phyloP scores from a whole-genome alignment of 1,140 invertebrate species.

The Helicorthomorpha holstii region DNA sequence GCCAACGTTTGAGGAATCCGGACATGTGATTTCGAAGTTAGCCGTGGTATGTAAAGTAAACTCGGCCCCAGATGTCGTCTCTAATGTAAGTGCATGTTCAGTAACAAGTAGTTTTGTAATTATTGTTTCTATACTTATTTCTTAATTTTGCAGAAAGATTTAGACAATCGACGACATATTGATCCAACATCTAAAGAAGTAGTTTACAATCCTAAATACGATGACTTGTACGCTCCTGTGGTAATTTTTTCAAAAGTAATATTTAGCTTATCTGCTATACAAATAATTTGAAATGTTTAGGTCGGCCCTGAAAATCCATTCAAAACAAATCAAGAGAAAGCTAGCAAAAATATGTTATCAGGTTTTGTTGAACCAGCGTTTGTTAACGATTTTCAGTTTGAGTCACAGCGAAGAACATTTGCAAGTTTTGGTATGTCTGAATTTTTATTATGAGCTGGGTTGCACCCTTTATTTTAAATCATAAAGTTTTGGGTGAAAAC shows the following conservation, averaged over 20 bases:
- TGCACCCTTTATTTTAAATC: neutral
- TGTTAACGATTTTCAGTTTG: slow-evolving; percentile 95
- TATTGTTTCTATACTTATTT: neutral
- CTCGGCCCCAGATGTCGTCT: slow-evolving; percentile 58
- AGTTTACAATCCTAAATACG: slow-evolving; percentile 81
- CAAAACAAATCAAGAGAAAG: slow-evolving; percentile 69
- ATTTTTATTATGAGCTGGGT: slow-evolving; percentile 1
- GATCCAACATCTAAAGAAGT: slow-evolving; percentile 63
- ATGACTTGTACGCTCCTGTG: slow-evolving; percentile 83
- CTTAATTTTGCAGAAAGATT: too few species aligned
- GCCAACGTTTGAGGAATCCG: slow-evolving; percentile 27
- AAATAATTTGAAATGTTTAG: slow-evolving; percentile 11
- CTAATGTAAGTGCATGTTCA: slow-evolving; percentile 37
- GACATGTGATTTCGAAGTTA: slow-evolving; percentile 26
- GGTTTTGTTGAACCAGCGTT: slow-evolving; percentile 91
- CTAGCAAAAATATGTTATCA: slow-evolving; percentile 75
- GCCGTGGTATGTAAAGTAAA: slow-evolving; percentile 42
- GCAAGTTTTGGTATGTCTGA: slow-evolving; percentile 54
- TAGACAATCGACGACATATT: slow-evolving; percentile 30
- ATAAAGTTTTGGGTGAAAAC: neutral
- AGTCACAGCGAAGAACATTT: slow-evolving; percentile 92
- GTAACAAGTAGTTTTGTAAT: neutral
- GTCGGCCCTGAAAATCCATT: slow-evolving; percentile 81
- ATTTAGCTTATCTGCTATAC: neutral
- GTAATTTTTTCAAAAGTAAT: slow-evolving; percentile 17